Evolutionary conservation across 2,797 vertebrate species (phyloP).

Genomic region (Rhinatrema bivittatum): DNA sequence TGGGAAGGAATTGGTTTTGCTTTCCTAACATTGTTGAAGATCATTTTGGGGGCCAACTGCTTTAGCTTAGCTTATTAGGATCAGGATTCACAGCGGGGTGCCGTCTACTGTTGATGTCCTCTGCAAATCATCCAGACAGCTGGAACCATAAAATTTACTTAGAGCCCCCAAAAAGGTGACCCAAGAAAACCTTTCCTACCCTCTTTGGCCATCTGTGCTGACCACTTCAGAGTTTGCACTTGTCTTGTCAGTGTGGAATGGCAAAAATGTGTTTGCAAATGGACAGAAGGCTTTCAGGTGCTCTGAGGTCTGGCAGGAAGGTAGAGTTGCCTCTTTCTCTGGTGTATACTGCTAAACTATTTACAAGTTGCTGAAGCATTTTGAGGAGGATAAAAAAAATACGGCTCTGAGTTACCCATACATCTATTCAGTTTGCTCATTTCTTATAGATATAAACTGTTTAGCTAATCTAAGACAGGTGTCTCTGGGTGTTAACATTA

Average conservation of each 20-base stretch:
- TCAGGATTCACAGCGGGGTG: conserved; percentile 80
- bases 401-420: no score
- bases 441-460: conserved; percentile 43
- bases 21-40: conserved; percentile 32
- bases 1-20: conserved; percentile 38
- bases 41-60: conserved; percentile 54
- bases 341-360: no score
- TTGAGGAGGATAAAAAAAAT: conserved; percentile 3
- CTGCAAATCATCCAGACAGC: conserved; percentile 87
- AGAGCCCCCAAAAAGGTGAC: conserved; percentile 74
- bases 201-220: conserved; percentile 52
- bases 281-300: conserved; percentile 56
- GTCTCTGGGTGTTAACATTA: conserved; percentile 78
- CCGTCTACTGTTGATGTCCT: conserved; percentile 52
- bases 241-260: conserved; percentile 66
- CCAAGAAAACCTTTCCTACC: conserved; percentile 53
- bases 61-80: conserved; percentile 62
- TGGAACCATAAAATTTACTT: conserved; percentile 88
- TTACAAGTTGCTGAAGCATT: no score
- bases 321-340: no score
- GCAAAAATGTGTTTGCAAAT: conserved; percentile 51
- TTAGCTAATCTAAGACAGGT: conserved; percentile 80
- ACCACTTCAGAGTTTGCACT: conserved; percentile 57
- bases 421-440: conserved; percentile 35
- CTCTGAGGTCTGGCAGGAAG: conserved; percentile 8